Evolutionary conservation across 2,113 vertebrate genomes (phyloP), one percentile per base, ranked within the genome.

Genomic region (Sigmodon hispidus): DNA sequence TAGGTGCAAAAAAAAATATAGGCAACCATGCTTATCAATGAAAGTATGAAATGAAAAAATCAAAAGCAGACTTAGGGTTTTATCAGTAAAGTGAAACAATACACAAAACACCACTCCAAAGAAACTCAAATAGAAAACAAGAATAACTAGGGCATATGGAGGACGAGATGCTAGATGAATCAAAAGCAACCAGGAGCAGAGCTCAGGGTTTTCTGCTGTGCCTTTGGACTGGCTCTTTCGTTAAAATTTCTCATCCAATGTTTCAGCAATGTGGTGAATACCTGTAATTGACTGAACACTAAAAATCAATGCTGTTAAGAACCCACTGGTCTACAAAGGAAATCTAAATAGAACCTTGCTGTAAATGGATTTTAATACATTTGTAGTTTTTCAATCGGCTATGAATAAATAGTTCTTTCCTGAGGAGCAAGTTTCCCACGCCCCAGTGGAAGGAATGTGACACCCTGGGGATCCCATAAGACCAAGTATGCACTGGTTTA

Each of bases 291-390:
- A 83, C 73, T 73, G 63, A 73, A 87, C 79, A 77, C 76, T 96
- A 92, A 95, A 95, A 96, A 93, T 85, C 92, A 95, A 63, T 93
- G 69, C 59, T 72, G 1, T 76, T 91, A 92, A 81, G 94, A 94
- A 85, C 26, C n/a, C 43, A 79, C 65, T 72, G 59, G 21, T 85
- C 79, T 76, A 24, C 55, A 67, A 94, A 87, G 70, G 65, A 96
- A 90, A 76, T 95, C 70, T 91, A 90, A 94, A 94, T 87, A 81
- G 26, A 80, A 92, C 16, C 26, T 67, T 90, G 34, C 72, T 85
- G 79, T 48, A 93, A 95, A 92, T 85, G 73, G 15, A 55, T 84
- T 45, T 84, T 93, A n/a, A 94, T 45, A 80, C 0, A 4, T 59
- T 50, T 90, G 36, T 70, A 85, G 84, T 87, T 92, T 97, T 80